Base-by-base conservation (phyloP, 2,888 invertebrate genomes). In the Beris morrisii region DNA sequence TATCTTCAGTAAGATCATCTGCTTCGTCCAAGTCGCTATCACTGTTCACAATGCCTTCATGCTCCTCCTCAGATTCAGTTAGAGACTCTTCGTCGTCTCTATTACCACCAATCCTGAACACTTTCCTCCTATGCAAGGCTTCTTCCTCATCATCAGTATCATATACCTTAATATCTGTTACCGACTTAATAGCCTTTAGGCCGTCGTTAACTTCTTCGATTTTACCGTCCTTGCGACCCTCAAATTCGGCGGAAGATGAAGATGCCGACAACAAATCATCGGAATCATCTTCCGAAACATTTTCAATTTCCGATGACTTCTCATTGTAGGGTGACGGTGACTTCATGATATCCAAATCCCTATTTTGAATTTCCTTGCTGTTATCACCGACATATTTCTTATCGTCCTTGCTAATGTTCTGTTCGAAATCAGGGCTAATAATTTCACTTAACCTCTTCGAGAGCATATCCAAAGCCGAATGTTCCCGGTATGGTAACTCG, bases 171-270 rank as follows among this genome's bases (percentile, higher is more conserved):
- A 85, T 82, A 73, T 85, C 82, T 22, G 82, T 80, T 2, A 85
- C 85, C 0, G 85, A 85, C 70, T 80, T 81, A 45, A 84, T 83
- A 4, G 84, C 79, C 71, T 81, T 79, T 12, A 85, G 72, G 1
- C 77, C 76, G n/a, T 70, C 69, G 54, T 66, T 56, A 7, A 55
- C 44, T 7, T 45, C 54, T 6, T 54, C 13, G 22, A 32, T 46
- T 48, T 65, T 65, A 9, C 31, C 30, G 3, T 45, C 45, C 11
- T 13, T 11, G 15, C 38, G 11, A 69, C 70, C 22, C 66, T 69
- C 22, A 38, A 31, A n/a, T 31, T 9, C 11, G 15, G 46, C 44
- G 5, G 64, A 64, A 32, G 68, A 69, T 11, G 66, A 69, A 12
- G 66, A 68, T 2, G 65, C 54, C 11, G 64, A 50, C 13, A 58